Percentiles rank a stretch among this genome's conserved stretches.
Conservation (phyloP, 2,888 invertebrate species). For the Lepidocyrtoides sp. region DNA sequence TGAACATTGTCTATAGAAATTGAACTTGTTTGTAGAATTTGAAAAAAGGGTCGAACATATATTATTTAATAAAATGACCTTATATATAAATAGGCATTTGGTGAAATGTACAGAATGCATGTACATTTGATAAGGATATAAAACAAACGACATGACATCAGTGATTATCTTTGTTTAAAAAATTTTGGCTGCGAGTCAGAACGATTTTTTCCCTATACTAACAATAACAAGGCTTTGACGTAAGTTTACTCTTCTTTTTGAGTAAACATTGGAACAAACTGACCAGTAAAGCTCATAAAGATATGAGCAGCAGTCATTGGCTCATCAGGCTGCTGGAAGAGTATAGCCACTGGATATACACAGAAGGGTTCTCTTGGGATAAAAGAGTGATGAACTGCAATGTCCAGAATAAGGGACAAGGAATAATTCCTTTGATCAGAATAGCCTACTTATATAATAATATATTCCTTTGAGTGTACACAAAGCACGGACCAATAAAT, state of each 20-base stretch:
- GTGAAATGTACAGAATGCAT: background rate
- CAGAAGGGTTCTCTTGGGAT: conserved; percentile 47
- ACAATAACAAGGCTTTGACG: background rate
- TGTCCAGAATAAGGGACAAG: conserved; percentile 24
- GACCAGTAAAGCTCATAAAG: background rate
- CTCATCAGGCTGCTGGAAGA: background rate
- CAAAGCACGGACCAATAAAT: too few species aligned
- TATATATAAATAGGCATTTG: background rate
- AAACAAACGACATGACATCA: too few species aligned
- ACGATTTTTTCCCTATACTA: conserved; percentile 1
- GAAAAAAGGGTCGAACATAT: background rate
- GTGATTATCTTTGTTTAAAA: conserved; percentile 60
- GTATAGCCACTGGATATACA: conserved; percentile 47
- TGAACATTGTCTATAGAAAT: background rate
- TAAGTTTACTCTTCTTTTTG: background rate
- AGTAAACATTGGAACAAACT: background rate
- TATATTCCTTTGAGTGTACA: too few species aligned
- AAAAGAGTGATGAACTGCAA: conserved; percentile 54
- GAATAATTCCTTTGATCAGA: background rate
- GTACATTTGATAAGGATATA: conserved; percentile 1
- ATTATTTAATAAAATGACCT: background rate
- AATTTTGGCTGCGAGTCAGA: conserved; percentile 43
- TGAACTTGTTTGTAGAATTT: too few species aligned
- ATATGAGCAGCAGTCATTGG: conserved; percentile 15
- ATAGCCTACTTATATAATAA: conserved; percentile 12